Base-by-base conservation (phyloP, 2,888 invertebrate genomes). In the Acutogordius australiensis region DNA sequence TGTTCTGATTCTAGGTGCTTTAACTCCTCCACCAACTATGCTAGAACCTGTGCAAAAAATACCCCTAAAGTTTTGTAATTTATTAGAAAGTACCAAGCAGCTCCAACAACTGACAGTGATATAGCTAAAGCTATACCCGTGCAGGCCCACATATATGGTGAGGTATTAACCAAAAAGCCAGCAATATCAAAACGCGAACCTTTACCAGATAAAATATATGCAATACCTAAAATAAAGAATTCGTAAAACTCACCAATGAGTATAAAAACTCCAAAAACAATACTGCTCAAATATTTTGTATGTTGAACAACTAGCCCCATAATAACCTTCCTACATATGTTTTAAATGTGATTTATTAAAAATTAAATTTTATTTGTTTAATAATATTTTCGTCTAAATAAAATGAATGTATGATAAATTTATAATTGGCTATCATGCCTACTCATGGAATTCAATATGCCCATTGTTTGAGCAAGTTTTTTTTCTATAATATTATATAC, bases 1-100 rank as follows among this genome's bases (percentile, higher is more conserved):
- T 61, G 97, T 97, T 74, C 91, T 87, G 72, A 99, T 97, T 68
- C 94, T 77, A 8, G 97, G 97, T 37, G 91, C 87, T 74, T 91
- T 91, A 18, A 97, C 91, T 70, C 94, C 97, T 63, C 84, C 94
- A 62, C 97, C 97, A 62, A 91, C 78, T 71, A 94, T 94, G 70
- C 87, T 88, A 61, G 82, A 81, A 63, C 94, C 94, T 2, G 87
- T 88, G 44, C 90, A 88, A 73, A 87, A 86, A 68, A 97, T 97
- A 61, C 97, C 97, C 68, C 80, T 81, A 68, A 64, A 64, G 30
- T 28, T 44, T 56, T 45, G 1, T 28, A 59, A 60, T 28, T 64
- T n/a, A 51, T 45, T 37, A 60, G 37, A 80, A 21, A n/a, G 4
- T 51, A 51, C 83, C 85, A 78, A 63, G 94, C 94, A 64, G 97